Base-by-base conservation (phyloP, 2,113 vertebrate genomes). In the Trogon surrucura region DNA sequence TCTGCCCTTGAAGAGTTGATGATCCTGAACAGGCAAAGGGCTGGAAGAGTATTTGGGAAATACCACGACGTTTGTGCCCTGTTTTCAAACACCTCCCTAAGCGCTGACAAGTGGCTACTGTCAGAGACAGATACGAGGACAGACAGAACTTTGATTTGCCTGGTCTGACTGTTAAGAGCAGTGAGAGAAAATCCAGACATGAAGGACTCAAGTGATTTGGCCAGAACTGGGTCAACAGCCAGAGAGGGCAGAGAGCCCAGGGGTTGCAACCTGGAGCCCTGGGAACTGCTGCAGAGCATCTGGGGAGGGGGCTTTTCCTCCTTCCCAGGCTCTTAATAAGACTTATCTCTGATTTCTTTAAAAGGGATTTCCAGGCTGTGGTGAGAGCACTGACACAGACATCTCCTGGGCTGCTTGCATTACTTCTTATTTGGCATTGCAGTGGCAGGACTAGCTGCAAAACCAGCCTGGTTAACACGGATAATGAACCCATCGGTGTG, bases 101-200 rank as follows among this genome's bases (percentile, higher is more conserved):
- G 58, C 3, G 30, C 57, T 95, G 85, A 91, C 82, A 91, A 22
- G 58, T 47, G 71, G 85, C 79, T 90, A 45, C 75, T 73, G 50
- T 77, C 47, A 80, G 54, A 85, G 74, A 38, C 48, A 79, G 70
- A n/a, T 22, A 69, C 0, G 4, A 90, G 62, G 41, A 2, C 9
- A 20, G 66, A 48, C 14, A 34, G 66, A 60, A 41, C 51, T 93
- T 85, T 87, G 54, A 30, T 54, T 73, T 80, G 21, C n/a, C 53
- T 91, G 44, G 21, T 69, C 29, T 12, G 38, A 89, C 16, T 0
- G 0, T 30, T 41, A 78, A 45, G 21, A 75, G 41, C 47, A 73
- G 25, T 3, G 1, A 64, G 32, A 91, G 25, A 32, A 94, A 80
- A 93, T 34, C 51, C 70, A 13, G 15, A 25, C 47, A 32, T 53